These are phyloP conservation scores for Bombus pascuorum DNA, from an alignment of 1,140 invertebrate genomes.

Conservation along the genomic window DNA sequence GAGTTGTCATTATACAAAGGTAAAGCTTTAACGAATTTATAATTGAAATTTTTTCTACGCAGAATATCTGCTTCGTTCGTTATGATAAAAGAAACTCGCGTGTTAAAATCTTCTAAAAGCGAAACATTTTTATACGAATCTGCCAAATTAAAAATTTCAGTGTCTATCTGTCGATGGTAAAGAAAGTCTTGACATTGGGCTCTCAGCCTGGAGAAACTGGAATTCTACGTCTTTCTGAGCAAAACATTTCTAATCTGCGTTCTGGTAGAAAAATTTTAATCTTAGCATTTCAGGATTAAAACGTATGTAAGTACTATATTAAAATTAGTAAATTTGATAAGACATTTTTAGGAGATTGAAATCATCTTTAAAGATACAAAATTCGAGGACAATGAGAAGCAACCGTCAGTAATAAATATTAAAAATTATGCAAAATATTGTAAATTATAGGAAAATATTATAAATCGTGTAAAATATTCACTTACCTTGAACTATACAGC, in stretches of 20 bases:
- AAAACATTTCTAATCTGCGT: background rate
- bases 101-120: background rate
- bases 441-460: background rate
- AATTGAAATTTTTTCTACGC: no score
- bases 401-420: background rate
- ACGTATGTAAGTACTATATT: background rate
- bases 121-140: background rate
- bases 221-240: background rate
- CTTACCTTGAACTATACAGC: constrained; percentile 92
- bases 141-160: background rate
- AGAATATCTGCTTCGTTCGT: background rate
- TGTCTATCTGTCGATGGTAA: background rate
- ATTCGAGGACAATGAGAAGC: background rate
- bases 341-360: background rate
- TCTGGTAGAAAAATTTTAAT: background rate
- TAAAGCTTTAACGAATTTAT: no score
- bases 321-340: background rate
- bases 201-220: background rate
- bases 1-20: no score
- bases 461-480: background rate
- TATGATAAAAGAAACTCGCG: background rate
- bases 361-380: background rate
- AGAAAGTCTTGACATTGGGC: background rate
- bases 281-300: background rate
- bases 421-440: background rate